Percentiles rank a stretch among this genome's conserved stretches.
phyloP scores from a whole-genome alignment of 2,888 invertebrate species.

The Desoria tigrina region DNA sequence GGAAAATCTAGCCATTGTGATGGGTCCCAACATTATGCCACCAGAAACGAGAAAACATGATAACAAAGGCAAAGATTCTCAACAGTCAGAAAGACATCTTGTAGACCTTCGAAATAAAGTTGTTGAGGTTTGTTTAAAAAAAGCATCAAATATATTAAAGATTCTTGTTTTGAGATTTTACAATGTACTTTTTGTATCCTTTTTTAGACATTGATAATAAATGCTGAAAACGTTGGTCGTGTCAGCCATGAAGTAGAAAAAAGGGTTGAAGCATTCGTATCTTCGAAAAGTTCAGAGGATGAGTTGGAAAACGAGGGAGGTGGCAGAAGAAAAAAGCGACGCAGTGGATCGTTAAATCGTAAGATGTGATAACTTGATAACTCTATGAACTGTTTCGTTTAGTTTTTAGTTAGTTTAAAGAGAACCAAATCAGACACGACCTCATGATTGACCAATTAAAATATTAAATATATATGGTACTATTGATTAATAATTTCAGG shows the following conservation, averaged over 20 bases:
- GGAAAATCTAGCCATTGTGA: slow-evolving; percentile 79
- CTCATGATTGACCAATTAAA: too few relatives aligned
- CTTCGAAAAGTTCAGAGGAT: slow-evolving; percentile 40
- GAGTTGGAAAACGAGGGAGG: slow-evolving; percentile 42
- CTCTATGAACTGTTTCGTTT: not conserved
- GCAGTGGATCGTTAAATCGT: slow-evolving; percentile 85
- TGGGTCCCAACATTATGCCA: slow-evolving; percentile 85
- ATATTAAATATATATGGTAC: too few relatives aligned
- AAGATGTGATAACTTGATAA: too few relatives aligned
- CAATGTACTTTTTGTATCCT: slow-evolving; percentile 8
- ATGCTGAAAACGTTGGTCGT: slow-evolving; percentile 35
- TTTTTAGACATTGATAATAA: slow-evolving; percentile 40
- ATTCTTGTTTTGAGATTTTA: not conserved
- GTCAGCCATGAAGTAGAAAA: slow-evolving; percentile 29
- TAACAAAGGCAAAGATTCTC: slow-evolving; percentile 57
- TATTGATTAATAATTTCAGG: slow-evolving; percentile 30
- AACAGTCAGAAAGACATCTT: slow-evolving; percentile 61
- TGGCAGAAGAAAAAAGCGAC: slow-evolving; percentile 69
- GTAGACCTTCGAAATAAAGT: slow-evolving; percentile 70
- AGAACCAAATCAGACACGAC: too few relatives aligned
- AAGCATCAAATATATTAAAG: slow-evolving; percentile 60
- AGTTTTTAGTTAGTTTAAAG: too few relatives aligned
- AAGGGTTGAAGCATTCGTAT: slow-evolving; percentile 29
- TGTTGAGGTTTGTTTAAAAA: slow-evolving; percentile 73
- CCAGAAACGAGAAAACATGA: slow-evolving; percentile 58